phyloP scores from a whole-genome alignment of 2,113 vertebrate genomes.

The Gnathonemus longibarbis region DNA sequence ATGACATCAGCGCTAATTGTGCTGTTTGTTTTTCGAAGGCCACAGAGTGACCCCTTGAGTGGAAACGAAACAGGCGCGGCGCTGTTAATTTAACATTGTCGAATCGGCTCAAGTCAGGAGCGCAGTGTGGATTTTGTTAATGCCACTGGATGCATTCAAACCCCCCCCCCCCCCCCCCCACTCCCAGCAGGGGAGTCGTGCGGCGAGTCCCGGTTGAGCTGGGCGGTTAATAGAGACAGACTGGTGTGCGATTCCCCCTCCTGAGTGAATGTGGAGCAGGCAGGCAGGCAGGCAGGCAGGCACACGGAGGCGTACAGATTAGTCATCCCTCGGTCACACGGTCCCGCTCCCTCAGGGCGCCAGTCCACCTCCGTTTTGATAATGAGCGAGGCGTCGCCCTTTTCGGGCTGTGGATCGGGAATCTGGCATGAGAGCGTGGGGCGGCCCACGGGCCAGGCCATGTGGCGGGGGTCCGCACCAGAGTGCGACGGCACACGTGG shows the following conservation, averaged over 20 bases:
- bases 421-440: not conserved
- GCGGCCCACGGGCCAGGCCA: not conserved
- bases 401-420: not conserved
- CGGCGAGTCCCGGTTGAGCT: not conserved
- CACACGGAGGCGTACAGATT: not conserved
- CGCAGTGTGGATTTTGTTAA: conserved; percentile 2
- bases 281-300: not conserved
- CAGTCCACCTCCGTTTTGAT: not conserved
- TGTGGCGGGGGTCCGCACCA: not conserved
- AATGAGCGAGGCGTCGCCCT: not conserved
- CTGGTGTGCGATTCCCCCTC: not conserved
- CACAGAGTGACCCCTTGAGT: not conserved
- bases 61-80: not conserved
- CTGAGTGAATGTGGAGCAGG: no score
- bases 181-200: not conserved
- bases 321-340: not conserved
- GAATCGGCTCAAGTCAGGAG: not conserved
- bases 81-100: not conserved
- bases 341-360: not conserved
- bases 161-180: no score
- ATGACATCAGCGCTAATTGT: not conserved
- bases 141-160: not conserved
- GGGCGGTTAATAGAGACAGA: not conserved
- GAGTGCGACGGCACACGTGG: not conserved
- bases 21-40: not conserved